phyloP scores from a whole-genome alignment of 2,888 invertebrate species.

The Pyrochroa serraticornis region DNA sequence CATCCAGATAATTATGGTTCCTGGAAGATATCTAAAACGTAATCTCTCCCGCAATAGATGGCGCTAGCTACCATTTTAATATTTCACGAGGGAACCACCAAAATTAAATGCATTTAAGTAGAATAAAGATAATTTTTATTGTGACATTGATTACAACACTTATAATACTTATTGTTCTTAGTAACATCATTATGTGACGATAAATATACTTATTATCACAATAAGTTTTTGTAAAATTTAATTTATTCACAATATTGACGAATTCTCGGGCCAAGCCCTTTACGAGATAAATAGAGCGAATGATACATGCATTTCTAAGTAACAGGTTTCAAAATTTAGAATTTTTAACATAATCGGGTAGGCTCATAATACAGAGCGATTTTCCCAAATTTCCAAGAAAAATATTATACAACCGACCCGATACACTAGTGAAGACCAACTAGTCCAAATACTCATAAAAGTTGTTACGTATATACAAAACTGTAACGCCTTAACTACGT shows the following conservation, averaged over 20 bases:
- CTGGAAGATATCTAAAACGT: too few species aligned
- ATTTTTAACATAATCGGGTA: conserved; percentile 2
- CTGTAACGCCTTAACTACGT: too few species aligned
- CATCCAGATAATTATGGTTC: neutral
- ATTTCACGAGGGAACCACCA: too few species aligned
- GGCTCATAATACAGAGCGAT: too few species aligned
- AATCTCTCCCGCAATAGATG: too few species aligned
- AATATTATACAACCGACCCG: too few species aligned
- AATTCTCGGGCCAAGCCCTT: conserved; percentile 15
- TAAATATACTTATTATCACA: conserved; percentile 29
- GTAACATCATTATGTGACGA: conserved; percentile 24
- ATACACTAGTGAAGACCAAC: too few species aligned
- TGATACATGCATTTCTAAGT: conserved; percentile 11
- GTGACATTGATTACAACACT: conserved; percentile 29
- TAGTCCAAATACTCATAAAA: neutral
- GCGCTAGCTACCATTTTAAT: neutral
- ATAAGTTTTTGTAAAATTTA: conserved; percentile 32
- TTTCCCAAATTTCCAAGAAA: too few species aligned
- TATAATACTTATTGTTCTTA: conserved; percentile 31
- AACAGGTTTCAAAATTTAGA: conserved; percentile 16
- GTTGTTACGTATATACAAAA: neutral
- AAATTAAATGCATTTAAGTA: conserved; percentile 8
- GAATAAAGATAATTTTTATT: conserved; percentile 22
- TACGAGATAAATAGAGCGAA: conserved; percentile 11
- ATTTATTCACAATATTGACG: conserved; percentile 34